Conservation (phyloP, 2,797 vertebrate species). For the Coregonus suidteri region DNA sequence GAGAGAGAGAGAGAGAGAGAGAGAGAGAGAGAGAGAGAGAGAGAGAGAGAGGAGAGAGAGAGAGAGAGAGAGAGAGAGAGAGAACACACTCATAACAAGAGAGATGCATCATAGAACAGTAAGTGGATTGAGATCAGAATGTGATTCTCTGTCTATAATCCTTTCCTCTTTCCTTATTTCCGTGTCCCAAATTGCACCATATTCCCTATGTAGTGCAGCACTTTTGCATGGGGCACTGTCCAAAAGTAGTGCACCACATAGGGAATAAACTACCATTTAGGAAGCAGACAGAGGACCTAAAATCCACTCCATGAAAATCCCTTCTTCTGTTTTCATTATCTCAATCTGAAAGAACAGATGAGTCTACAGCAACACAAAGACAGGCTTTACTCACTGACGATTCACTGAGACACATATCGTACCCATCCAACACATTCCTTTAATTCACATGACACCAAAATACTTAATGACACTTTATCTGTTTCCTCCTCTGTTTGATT, state of each 20-base stretch:
- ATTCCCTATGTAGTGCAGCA: neutral
- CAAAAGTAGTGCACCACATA: neutral
- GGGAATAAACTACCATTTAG: neutral
- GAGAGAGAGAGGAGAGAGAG: too few relatives aligned
- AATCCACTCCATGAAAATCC: neutral
- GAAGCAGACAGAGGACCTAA: neutral
- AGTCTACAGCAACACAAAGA: neutral
- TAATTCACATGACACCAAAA: constrained; percentile 55
- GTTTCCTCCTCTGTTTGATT: constrained; percentile 31
- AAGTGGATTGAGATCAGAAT: neutral
- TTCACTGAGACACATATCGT: too few relatives aligned
- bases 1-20: too few relatives aligned
- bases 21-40: too few relatives aligned
- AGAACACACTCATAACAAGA: too few relatives aligned
- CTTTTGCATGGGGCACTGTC: neutral
- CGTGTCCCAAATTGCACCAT: neutral
- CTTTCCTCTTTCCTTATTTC: neutral
- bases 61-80: too few relatives aligned
- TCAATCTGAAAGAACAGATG: neutral
- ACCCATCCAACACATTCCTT: constrained; percentile 57
- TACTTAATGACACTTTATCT: constrained; percentile 55
- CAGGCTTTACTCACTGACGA: too few relatives aligned
- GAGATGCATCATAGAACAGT: too few relatives aligned
- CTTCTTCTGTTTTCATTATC: neutral
- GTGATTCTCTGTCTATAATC: neutral